These are phyloP conservation scores for Mycetomoellerius zeteki DNA, from an alignment of 1,140 invertebrate species.

Conservation along the genomic window DNA sequence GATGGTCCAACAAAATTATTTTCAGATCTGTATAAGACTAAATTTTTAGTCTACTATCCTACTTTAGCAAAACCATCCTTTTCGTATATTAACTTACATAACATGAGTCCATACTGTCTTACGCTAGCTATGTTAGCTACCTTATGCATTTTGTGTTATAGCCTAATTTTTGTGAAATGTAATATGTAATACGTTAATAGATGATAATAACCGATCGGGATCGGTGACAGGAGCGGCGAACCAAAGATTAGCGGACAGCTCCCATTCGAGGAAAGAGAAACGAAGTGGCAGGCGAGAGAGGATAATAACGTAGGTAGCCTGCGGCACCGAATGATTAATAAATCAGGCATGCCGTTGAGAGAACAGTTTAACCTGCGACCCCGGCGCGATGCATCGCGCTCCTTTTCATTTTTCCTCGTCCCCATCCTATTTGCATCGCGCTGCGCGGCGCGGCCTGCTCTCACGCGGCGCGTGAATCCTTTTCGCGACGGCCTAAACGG, in stretches of 20 bases:
- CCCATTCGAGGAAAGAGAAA: conserved; percentile 64
- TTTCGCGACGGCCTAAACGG: conserved; percentile 68
- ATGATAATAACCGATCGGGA: conserved; percentile 1
- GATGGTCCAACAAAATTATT: no score
- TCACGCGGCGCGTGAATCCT: conserved; percentile 72
- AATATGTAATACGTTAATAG: conserved; percentile 1
- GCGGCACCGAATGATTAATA: conserved; percentile 81
- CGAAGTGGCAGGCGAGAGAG: conserved; percentile 74
- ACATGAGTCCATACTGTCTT: no score
- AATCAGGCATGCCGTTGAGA: conserved; percentile 83
- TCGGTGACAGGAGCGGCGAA: conserved; percentile 50
- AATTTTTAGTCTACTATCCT: no score
- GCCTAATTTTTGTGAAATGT: not conserved
- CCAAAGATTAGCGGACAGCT: conserved; percentile 49
- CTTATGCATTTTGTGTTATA: no score
- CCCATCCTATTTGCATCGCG: conserved; percentile 55
- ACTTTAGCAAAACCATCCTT: no score
- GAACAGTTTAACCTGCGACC: conserved; percentile 83
- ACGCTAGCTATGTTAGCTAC: no score
- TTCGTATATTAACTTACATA: no score
- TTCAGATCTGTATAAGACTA: no score
- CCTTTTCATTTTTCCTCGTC: conserved; percentile 69
- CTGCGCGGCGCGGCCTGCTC: conserved; percentile 41
- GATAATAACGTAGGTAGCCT: conserved; percentile 79
- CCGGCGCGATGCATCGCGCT: conserved; percentile 79